Conservation (phyloP, 2,113 vertebrate species). For the Toxostoma redivivum region DNA sequence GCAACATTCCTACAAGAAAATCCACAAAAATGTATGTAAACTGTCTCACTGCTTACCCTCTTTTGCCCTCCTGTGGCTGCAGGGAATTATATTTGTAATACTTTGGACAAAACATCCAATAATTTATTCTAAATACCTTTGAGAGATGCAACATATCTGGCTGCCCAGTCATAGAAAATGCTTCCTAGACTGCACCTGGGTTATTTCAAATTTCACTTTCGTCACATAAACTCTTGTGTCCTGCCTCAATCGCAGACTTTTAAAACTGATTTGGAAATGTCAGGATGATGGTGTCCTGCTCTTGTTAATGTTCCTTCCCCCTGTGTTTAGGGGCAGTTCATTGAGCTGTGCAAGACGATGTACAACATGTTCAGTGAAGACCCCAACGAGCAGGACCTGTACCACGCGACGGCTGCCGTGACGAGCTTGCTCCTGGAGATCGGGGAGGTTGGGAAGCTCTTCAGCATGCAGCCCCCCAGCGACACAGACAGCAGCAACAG, state of each 20-base stretch:
- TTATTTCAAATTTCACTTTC: not conserved
- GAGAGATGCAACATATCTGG: not conserved
- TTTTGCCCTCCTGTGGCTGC: slow-evolving; percentile 4
- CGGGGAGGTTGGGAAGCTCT: slow-evolving; percentile 94
- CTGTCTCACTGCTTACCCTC: not conserved
- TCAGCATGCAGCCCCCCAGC: slow-evolving; percentile 56
- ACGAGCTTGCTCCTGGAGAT: slow-evolving; percentile 97
- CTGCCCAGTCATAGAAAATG: not conserved
- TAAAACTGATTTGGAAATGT: not conserved
- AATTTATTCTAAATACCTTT: not conserved
- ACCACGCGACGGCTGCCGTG: slow-evolving; percentile 93
- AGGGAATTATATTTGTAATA: not conserved
- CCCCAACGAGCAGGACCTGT: slow-evolving; percentile 90
- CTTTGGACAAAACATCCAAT: not conserved
- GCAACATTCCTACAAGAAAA: not conserved
- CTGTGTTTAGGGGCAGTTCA: slow-evolving; percentile 87
- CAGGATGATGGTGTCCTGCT: not conserved
- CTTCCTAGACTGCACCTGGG: not conserved
- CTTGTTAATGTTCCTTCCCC: not conserved
- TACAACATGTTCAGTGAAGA: slow-evolving; percentile 99
- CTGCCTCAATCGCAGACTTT: not conserved
- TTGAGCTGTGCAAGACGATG: slow-evolving; percentile 95
- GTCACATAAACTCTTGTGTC: not conserved
- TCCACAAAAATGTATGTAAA: not conserved
- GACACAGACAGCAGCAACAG: not conserved